These are phyloP conservation scores for Tenthredo amoena DNA, from an alignment of 2,888 invertebrate species.

Conservation along the genomic window DNA sequence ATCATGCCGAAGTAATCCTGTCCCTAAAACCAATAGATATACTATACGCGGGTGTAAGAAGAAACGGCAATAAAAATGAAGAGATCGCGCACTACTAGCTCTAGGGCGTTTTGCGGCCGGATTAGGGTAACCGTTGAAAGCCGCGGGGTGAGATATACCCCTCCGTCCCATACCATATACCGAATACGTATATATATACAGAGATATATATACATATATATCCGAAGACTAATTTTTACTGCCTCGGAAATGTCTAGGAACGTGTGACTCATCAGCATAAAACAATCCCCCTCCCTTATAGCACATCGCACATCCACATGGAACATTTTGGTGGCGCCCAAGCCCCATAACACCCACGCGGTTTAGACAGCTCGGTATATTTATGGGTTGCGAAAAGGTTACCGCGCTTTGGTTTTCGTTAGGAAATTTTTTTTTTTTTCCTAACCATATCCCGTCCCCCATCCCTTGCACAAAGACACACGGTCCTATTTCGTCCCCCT, in stretches of 20 bases:
- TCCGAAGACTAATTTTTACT: conserved; percentile 41
- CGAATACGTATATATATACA: neutral
- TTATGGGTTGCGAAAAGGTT: conserved; percentile 25
- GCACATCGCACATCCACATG: too few relatives aligned
- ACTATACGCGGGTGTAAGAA: neutral
- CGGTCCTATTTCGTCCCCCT: neutral
- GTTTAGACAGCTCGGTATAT: neutral
- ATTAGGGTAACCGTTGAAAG: neutral
- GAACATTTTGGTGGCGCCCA: neutral
- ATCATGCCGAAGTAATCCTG: neutral
- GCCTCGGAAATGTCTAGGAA: neutral
- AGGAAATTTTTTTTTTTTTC: conserved; percentile 23
- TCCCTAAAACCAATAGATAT: neutral
- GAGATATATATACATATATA: neutral
- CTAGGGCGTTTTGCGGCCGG: neutral
- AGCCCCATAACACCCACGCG: neutral
- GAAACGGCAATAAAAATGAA: neutral
- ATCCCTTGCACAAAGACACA: neutral
- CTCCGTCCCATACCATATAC: neutral
- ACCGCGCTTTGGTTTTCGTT: conserved; percentile 47
- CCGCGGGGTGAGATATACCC: neutral
- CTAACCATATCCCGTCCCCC: conserved; percentile 54
- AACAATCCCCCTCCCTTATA: neutral
- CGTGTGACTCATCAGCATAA: conserved; percentile 52
- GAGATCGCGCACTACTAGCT: neutral